A percentile compares a stretch with the other conserved stretches of the same genome.
Conservation (phyloP, 2,797 vertebrate genomes). For the Periophthalmus magnuspinnatus region DNA sequence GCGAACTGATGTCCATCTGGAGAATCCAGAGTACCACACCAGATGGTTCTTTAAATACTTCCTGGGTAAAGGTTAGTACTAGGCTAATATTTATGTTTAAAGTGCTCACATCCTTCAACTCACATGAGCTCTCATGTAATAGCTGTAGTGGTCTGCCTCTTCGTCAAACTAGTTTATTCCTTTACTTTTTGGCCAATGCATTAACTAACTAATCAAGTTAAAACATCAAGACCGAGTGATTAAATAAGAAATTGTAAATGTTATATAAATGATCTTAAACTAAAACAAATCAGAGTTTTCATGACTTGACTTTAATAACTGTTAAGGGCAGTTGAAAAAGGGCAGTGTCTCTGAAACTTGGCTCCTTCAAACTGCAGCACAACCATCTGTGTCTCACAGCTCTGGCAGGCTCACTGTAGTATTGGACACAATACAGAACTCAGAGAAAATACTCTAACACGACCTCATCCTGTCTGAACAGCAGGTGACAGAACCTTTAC, state of each 20-base stretch:
- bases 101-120: neutral
- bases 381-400: conserved; percentile 69
- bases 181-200: neutral
- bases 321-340: conserved; percentile 36
- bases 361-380: conserved; percentile 54
- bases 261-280: neutral
- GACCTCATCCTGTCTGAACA: conserved; percentile 35
- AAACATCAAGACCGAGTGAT: neutral
- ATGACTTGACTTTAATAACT: conserved; percentile 27
- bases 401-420: conserved; percentile 41
- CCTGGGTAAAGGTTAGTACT: conserved; percentile 92
- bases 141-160: neutral
- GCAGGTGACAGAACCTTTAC: conserved; percentile 8
- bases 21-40: conserved; percentile 98
- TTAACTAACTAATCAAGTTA: neutral
- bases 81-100: conserved; percentile 30
- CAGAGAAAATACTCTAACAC: conserved; percentile 35
- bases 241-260: neutral
- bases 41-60: conserved; percentile 99
- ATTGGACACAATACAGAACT: conserved; percentile 35
- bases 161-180: neutral
- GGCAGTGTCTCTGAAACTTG: conserved; percentile 51
- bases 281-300: conserved; percentile 8
- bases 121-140: no score
- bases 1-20: conserved; percentile 97